Evolutionary conservation across 2,888 invertebrate genomes (phyloP).

Genomic region (Tinea semifulvella): DNA sequence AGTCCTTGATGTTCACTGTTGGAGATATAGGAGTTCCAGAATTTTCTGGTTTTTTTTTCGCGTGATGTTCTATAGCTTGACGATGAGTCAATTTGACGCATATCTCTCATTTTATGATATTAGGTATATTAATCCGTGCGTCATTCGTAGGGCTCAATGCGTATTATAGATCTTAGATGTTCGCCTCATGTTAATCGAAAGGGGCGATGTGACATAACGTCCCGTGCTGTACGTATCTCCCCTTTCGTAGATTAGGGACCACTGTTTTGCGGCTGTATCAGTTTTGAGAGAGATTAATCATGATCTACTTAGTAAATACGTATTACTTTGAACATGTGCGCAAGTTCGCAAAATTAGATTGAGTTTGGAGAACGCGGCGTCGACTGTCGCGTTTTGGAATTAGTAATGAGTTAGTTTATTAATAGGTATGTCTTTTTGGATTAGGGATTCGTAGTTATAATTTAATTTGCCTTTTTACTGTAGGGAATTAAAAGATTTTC

Average conservation of each 20-base stretch:
- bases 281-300: slow-evolving; percentile 42
- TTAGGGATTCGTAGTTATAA: no score
- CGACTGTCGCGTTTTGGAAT: background rate
- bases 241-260: slow-evolving; percentile 11
- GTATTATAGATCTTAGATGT: no score
- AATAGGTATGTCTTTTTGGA: background rate
- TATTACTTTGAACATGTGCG: background rate
- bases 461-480: no score
- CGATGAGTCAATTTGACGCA: no score
- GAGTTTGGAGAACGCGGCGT: background rate
- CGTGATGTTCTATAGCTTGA: no score
- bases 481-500: no score
- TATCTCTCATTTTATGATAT: no score
- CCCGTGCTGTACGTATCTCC: slow-evolving; percentile 17
- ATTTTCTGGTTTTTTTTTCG: no score
- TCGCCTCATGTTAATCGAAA: slow-evolving; percentile 35
- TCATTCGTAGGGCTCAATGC: no score
- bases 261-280: slow-evolving; percentile 13
- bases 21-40: no score
- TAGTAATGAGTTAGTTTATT: background rate
- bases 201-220: slow-evolving; percentile 27
- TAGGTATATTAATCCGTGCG: no score
- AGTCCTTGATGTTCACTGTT: no score
- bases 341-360: slow-evolving; percentile 5
- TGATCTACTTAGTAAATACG: slow-evolving; percentile 23